Evolutionary conservation across 2,888 invertebrate genomes (phyloP), one percentile per base, ranked within the genome.

Genomic region (Seladonia tumulorum): DNA sequence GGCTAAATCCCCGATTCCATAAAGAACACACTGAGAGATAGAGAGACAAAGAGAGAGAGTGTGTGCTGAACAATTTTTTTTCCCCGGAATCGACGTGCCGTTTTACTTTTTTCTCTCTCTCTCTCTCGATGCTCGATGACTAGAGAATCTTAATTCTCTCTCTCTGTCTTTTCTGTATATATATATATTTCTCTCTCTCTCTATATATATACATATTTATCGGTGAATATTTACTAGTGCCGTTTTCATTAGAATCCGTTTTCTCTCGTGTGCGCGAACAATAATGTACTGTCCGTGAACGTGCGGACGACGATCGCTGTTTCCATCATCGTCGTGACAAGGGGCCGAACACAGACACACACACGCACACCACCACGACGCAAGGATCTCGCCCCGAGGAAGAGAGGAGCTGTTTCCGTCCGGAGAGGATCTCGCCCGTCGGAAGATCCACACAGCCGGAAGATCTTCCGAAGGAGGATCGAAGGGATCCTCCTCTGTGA

Each of bases 231-330:
- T 39, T 53, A 18, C 84, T 78, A 88, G 88, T 88, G 89, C 25
- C 53, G 84, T 75, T 73, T 5, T 12, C 25, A 8, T 25, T 14
- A 14, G 53, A 53, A 53, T 29, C 16, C 29, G 49, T 49, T 7
- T 8, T 63, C 18, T 71, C 68, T 68, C 89, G 86, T 86, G 90
- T 87, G 90, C 90, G 90, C 90, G 90, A 84, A n/a, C n/a, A n/a
- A 84, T 70, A 10, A 53, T 53, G 71, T 80, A 90, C 82, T 83
- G 82, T 66, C 70, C 71, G 63, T n/a, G 81, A 75, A 71, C 14
- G 42, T 47, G 82, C 45, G 45, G 45, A 71, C 82, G 60, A 63
- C 70, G 49, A 83, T 66, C 76, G 53, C 66, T 45, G 79, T 76
- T 76, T 8, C 10, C 5, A 39, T 39, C 42, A 45, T 12, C 49